These are phyloP conservation scores for Chelonus formosanus DNA, from an alignment of 2,888 invertebrate species.

Conservation along the genomic window DNA sequence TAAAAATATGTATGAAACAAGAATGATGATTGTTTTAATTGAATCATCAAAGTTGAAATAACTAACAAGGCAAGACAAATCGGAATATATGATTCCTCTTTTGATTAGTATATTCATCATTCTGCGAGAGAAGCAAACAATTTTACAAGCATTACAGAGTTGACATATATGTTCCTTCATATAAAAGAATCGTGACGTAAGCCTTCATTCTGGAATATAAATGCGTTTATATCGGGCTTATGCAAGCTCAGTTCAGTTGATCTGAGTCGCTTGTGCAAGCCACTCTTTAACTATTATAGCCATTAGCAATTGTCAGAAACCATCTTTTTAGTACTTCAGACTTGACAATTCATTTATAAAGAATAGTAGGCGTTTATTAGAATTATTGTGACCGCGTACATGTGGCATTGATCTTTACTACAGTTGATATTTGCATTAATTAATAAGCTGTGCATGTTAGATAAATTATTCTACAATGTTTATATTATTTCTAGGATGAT, in stretches of 20 bases:
- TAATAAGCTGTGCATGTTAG: not conserved
- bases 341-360: conserved; percentile 49
- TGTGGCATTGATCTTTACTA: conserved; percentile 61
- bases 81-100: conserved; percentile 34
- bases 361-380: conserved; percentile 58
- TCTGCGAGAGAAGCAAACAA: conserved; percentile 51
- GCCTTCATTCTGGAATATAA: conserved; percentile 19
- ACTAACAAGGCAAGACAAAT: conserved; percentile 37
- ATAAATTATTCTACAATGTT: not conserved
- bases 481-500: no score
- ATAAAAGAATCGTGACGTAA: conserved; percentile 20
- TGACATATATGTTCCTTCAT: not conserved
- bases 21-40: no score
- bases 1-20: no score
- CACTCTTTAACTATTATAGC: conserved; percentile 11
- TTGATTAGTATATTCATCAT: conserved; percentile 54
- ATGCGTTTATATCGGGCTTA: conserved; percentile 32
- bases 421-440: no score
- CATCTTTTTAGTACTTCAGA: conserved; percentile 42
- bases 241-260: conserved; percentile 37
- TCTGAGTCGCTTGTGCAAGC: conserved; percentile 35
- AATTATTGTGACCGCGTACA: conserved; percentile 49
- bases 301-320: conserved; percentile 21
- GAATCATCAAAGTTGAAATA: no score
- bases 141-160: conserved; percentile 40